Evolutionary conservation across 2,888 invertebrate species (phyloP).

Genomic region (Caradrina kadenii): DNA sequence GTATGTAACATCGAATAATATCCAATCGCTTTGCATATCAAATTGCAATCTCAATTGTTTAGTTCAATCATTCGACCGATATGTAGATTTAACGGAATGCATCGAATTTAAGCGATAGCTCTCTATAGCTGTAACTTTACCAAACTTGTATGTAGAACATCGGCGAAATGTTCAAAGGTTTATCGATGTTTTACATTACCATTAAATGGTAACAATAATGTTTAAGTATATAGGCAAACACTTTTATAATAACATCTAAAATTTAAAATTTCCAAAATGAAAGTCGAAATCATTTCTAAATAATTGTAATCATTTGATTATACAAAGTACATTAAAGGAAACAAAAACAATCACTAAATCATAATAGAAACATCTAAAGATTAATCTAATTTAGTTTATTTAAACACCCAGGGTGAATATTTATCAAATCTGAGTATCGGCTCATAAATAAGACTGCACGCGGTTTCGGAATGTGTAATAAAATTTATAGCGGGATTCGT

Average conservation of each 20-base stretch:
- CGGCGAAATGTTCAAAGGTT: conserved; percentile 44
- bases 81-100: conserved; percentile 71
- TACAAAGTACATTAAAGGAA: conserved; percentile 31
- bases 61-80: conserved; percentile 73
- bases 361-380: conserved; percentile 58
- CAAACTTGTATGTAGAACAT: conserved; percentile 49
- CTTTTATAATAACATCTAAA: neutral
- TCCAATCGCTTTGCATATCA: conserved; percentile 77
- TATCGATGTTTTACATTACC: conserved; percentile 37
- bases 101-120: conserved; percentile 66
- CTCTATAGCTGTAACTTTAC: conserved; percentile 39
- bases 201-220: conserved; percentile 9
- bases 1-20: conserved; percentile 75
- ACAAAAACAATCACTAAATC: conserved; percentile 51
- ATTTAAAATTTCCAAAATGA: neutral
- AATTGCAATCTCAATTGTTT: conserved; percentile 82
- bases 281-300: neutral
- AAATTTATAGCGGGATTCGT: conserved; percentile 84
- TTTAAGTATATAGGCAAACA: neutral
- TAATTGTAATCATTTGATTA: conserved; percentile 25
- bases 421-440: conserved; percentile 74
- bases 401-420: conserved; percentile 77
- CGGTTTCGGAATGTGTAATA: conserved; percentile 78
- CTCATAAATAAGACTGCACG: conserved; percentile 83
- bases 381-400: conserved; percentile 73